Percentiles rank a stretch among this genome's conserved stretches.
Conservation (phyloP, 2,113 vertebrate genomes). For the Callopanchax toddi region DNA sequence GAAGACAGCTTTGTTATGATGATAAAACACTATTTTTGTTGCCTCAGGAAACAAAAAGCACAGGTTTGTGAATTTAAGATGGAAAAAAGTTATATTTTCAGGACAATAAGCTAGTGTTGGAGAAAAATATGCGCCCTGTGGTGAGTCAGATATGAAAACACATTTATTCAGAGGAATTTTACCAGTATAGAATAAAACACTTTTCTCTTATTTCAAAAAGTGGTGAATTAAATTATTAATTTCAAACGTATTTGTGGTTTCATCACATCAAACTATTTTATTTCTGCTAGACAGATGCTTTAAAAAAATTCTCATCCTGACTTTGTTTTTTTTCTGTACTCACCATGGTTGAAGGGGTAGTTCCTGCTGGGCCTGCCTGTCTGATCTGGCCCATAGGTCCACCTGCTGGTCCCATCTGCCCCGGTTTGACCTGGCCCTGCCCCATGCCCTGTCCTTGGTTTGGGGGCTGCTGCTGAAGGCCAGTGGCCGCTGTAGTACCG, state of each 20-base stretch:
- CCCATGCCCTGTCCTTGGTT: slow-evolving; percentile 70
- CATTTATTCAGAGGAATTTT: too few relatives aligned
- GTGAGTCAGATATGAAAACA: too few relatives aligned
- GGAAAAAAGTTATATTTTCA: not conserved
- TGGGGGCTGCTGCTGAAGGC: slow-evolving; percentile 73
- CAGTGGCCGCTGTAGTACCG: slow-evolving; percentile 29
- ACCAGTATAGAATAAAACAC: too few relatives aligned
- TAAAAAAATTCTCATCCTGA: too few relatives aligned
- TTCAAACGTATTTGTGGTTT: too few relatives aligned
- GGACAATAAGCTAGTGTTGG: too few relatives aligned
- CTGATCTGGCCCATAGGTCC: slow-evolving; percentile 70
- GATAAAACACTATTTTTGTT: not conserved
- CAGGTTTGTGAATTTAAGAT: not conserved
- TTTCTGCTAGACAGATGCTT: too few relatives aligned
- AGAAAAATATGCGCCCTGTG: too few relatives aligned
- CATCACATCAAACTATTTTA: too few relatives aligned
- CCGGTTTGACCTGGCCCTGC: slow-evolving; percentile 74
- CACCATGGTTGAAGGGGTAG: slow-evolving; percentile 76
- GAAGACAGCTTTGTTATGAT: not conserved
- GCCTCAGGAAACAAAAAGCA: not conserved
- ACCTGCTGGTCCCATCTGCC: slow-evolving; percentile 68
- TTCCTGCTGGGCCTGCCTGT: slow-evolving; percentile 63
- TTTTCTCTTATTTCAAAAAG: too few relatives aligned
- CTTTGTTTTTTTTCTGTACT: slow-evolving; percentile 49
- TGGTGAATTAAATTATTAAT: too few relatives aligned